Evolutionary conservation across 1,140 invertebrate genomes (phyloP).

Genomic region (Conus betulinus): DNA sequence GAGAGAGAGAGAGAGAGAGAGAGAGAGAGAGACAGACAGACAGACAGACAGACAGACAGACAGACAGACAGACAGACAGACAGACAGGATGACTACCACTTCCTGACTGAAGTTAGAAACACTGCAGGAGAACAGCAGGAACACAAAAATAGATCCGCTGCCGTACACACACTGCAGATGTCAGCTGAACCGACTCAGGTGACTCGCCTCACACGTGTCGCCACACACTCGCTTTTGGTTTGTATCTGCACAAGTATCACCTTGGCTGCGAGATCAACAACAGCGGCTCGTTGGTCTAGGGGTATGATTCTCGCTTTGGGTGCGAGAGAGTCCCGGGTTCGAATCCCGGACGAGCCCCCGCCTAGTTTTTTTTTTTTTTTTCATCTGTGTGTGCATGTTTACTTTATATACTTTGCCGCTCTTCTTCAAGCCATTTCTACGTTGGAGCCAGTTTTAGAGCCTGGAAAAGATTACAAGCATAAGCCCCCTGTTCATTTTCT

Average conservation of each 20-base stretch:
- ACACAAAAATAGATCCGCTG: too few relatives aligned
- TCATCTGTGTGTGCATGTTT: neutral
- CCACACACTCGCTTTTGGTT: neutral
- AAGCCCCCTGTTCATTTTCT: too few relatives aligned
- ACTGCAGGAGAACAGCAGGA: too few relatives aligned
- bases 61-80: neutral
- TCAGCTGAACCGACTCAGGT: too few relatives aligned
- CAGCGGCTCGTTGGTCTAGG: constrained; percentile 40
- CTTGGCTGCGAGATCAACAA: neutral
- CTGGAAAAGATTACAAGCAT: too few relatives aligned
- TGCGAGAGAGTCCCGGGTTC: constrained; percentile 45
- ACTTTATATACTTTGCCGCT: neutral
- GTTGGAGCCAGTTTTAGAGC: too few relatives aligned
- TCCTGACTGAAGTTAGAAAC: too few relatives aligned
- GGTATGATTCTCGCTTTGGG: constrained; percentile 47
- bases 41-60: neutral
- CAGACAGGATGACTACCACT: neutral
- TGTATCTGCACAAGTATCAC: neutral
- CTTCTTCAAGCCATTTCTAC: too few relatives aligned
- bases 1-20: too few relatives aligned
- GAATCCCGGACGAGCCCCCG: constrained; percentile 39
- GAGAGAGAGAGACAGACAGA: neutral
- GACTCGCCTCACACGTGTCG: neutral
- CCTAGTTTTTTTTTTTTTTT: neutral
- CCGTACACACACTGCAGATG: too few relatives aligned